Evolutionary conservation across 2,797 vertebrate species (phyloP), one percentile per base, ranked within the genome.

Genomic region (Vireo griseus): DNA sequence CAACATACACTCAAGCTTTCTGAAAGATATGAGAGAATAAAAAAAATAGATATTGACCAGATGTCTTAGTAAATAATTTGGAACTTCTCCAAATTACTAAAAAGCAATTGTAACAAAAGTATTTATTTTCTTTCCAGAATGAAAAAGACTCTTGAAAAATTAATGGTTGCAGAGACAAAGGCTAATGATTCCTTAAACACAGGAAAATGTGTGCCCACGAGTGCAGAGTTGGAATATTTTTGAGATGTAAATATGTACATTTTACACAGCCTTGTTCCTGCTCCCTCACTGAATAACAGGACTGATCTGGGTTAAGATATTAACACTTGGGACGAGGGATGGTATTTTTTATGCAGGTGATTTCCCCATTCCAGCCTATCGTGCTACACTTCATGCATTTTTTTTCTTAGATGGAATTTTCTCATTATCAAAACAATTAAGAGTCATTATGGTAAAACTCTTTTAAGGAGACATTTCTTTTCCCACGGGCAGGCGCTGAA

Each of bases 101-200:
- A 92, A 92, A 72, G 35, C 29, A 61, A 72, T 35, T 74, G 59
- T 67, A 68, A 76, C 12, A 69, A 73, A 85, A 87, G 67, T 59
- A 0, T 6, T 75, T 85, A 73, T 57, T 85, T 94, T 59, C 51
- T 33, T 91, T 89, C 42, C 16, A 89, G 67, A 85, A 79, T 89
- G 35, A 88, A 88, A 45, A 71, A 63, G 42, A 83, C 42, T 76
- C 62, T 76, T 92, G 54, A 92, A 57, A 91, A 82, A 77, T 87
- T 80, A 92, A 71, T 78, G 51, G 81, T 50, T 92, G 31, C 55
- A 84, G 94, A 91, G 55, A 93, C 69, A 93, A 94, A 80, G 66
- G 81, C 65, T 61, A 84, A 73, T 19, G 83, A 80, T 39, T 94
- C 72, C 84, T 94, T 61, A 74, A 90, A 69, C 16, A 71, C 4